Base-by-base conservation (phyloP, 2,888 invertebrate genomes). In the Conus canariensis region DNA sequence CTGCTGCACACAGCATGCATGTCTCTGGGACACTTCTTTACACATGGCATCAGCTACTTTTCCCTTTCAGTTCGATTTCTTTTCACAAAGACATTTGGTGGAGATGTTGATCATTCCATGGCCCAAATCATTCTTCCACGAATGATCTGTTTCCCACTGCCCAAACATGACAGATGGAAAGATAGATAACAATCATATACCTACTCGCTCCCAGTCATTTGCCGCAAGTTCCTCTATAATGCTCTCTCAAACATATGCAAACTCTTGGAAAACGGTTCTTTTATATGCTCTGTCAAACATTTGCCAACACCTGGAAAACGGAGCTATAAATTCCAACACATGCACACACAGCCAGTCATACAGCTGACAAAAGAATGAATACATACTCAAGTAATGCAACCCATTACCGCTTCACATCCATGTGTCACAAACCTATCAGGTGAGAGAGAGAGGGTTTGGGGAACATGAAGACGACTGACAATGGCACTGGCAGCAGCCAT, bases 1-100 rank as follows among this genome's bases (percentile, higher is more conserved):
- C 89, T 83, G 70, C 56, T 82, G 89, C 56, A 85, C 70, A 85
- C 70, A 64, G 82, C 64, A 12, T 45, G 45, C 6, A 58, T 12
- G 59, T 59, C 60, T 25, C 14, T 30, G 12, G 80, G 45, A 45
- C 45, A 45, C 45, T 22, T 30, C 74, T 80, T 80, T 30, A 14
- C 30, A 12, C 10, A 22, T 16, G 45, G 30, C 0, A 7, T 16
- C 1, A 25, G 45, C 12, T 6, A n/a, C 85, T 25, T 60, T 25
- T 25, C 60, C 25, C 22, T 60, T 59, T 85, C n/a, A 19, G 6
- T n/a, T 60, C 10, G 0, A 22, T 25, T 25, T n/a, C n/a, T n/a
- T 19, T 10, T 22, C 22, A 74, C 19, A 16, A 58, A 19, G 59
- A 22, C 16, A 56, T 19, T 22, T 22, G 14, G 22, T 58, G 5